These are phyloP conservation scores for Acanthurus lineatus DNA, from an alignment of 2,797 vertebrate species.

Conservation along the genomic window DNA sequence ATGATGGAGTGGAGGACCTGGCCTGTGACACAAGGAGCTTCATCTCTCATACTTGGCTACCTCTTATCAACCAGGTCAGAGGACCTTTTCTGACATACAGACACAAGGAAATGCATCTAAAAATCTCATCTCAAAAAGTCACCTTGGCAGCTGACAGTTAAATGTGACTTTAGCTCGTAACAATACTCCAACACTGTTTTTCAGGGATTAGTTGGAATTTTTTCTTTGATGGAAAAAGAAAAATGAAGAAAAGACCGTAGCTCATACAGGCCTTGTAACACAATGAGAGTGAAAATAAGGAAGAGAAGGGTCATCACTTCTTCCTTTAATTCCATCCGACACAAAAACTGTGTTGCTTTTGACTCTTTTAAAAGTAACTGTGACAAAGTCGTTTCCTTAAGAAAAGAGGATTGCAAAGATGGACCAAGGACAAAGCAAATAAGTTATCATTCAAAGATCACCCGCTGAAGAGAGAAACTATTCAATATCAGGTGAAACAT, in stretches of 20 bases:
- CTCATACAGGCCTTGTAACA: constrained; percentile 47
- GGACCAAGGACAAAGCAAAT: constrained; percentile 53
- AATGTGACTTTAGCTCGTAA: constrained; percentile 48
- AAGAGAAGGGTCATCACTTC: constrained; percentile 34
- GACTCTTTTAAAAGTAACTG: constrained; percentile 33
- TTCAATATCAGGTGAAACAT: constrained; percentile 51
- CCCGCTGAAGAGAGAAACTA: constrained; percentile 47
- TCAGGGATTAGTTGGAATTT: constrained; percentile 33
- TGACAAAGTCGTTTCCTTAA: constrained; percentile 36
- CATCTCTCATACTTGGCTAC: constrained; percentile 78
- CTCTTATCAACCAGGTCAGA: constrained; percentile 79
- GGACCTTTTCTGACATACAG: constrained; percentile 72
- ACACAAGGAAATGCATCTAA: constrained; percentile 52
- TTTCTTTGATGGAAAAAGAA: constrained; percentile 39
- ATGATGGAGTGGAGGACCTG: constrained; percentile 79
- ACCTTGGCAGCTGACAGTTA: constrained; percentile 74
- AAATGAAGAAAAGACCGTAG: constrained; percentile 34
- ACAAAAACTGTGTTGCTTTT: constrained; percentile 32
- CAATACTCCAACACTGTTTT: constrained; percentile 8
- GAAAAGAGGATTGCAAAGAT: constrained; percentile 50
- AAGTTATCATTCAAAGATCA: constrained; percentile 49
- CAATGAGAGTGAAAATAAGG: constrained; percentile 39
- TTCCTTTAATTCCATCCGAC: constrained; percentile 44
- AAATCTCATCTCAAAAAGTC: constrained; percentile 56
- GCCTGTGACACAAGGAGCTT: constrained; percentile 76